These are phyloP conservation scores for Sebastiscus albofasciatus DNA, from an alignment of 2,797 vertebrate genomes.

Conservation along the genomic window DNA sequence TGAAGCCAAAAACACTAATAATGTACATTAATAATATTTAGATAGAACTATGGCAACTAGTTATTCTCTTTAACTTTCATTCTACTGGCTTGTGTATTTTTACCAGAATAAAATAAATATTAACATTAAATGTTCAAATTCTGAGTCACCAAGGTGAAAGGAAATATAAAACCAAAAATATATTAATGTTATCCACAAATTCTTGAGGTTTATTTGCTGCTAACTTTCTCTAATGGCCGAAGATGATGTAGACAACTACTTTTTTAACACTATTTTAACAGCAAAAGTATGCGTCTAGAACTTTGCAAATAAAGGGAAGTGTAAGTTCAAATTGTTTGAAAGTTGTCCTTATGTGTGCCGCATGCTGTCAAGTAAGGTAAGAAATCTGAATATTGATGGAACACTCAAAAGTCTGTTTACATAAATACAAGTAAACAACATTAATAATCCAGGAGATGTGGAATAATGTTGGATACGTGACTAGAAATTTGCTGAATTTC, in stretches of 20 bases:
- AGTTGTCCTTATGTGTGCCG: neutral
- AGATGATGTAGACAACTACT: neutral
- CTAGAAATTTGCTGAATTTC: too few relatives aligned
- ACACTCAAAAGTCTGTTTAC: neutral
- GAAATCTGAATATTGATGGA: conserved; percentile 1
- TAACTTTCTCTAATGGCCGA: neutral
- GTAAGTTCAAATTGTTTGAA: neutral
- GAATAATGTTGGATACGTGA: neutral
- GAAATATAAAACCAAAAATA: neutral
- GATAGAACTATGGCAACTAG: neutral
- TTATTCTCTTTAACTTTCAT: neutral
- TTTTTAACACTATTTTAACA: too few relatives aligned
- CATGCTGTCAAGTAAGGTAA: neutral
- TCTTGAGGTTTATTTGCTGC: neutral
- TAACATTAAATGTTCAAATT: neutral
- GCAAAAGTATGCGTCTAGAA: neutral
- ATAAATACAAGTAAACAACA: conserved; percentile 9
- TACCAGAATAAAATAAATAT: too few relatives aligned
- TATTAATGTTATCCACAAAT: neutral
- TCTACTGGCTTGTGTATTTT: too few relatives aligned
- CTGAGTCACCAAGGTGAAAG: neutral
- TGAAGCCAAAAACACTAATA: neutral
- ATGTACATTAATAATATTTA: neutral
- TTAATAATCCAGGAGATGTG: neutral
- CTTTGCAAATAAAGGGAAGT: neutral